A percentile compares a stretch with the other conserved stretches of the same genome.
Conservation (phyloP, 2,888 invertebrate genomes). For the Heterodera filipjevi region DNA sequence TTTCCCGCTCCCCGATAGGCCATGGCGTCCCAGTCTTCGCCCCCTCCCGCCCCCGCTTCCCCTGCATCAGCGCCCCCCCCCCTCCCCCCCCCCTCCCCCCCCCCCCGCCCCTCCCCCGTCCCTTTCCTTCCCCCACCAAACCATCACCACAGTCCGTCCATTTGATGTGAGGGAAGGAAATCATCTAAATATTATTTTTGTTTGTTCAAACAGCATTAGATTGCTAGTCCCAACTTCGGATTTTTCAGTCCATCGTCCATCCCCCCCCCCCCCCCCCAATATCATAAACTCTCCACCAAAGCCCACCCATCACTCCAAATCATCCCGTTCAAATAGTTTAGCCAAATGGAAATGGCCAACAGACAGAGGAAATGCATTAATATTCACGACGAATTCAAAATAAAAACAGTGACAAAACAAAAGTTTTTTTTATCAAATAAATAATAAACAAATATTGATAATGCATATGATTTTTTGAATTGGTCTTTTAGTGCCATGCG, state of each 20-base stretch:
- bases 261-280: not conserved
- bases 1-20: not conserved
- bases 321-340: conserved; percentile 5
- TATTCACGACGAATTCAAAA: not conserved
- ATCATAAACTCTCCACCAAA: not conserved
- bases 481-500: not conserved
- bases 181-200: not conserved
- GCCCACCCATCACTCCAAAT: not conserved
- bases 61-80: not conserved
- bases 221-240: not conserved
- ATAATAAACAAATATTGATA: not conserved
- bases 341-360: not conserved
- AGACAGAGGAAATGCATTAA: not conserved
- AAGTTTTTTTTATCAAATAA: not conserved
- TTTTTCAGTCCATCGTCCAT: not conserved
- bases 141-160: not conserved
- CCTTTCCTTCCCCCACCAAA: not conserved
- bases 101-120: not conserved
- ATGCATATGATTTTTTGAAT: not conserved
- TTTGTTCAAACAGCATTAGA: not conserved
- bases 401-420: not conserved
- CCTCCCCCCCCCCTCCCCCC: not conserved
- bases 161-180: not conserved
- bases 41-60: conserved; percentile 7
- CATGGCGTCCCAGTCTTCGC: not conserved